Base-by-base conservation (phyloP, 2,888 invertebrate genomes). In the Hemistola chrysoprasaria region DNA sequence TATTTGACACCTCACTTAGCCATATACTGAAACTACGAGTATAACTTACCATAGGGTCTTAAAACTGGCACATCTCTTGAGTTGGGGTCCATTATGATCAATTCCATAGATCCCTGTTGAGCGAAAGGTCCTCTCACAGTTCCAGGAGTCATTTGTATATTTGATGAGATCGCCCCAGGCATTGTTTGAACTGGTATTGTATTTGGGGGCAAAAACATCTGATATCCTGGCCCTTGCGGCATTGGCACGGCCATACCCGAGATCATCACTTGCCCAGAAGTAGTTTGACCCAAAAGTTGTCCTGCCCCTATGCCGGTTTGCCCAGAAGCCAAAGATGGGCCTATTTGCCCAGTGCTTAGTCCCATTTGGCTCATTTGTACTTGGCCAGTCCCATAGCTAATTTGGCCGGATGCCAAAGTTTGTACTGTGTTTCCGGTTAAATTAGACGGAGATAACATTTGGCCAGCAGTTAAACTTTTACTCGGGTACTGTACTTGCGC, bases 31-130 rank as follows among this genome's bases (percentile, higher is more conserved):
- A 8, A 36, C n/a, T n/a, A n/a, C n/a, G n/a, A n/a, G n/a, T n/a
- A n/a, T n/a, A n/a, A n/a, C 45, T 49, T 31, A 49, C 49, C 39
- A 24, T 32, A 8, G n/a, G 49, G 26, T 34, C 35, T 39, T 27
- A 45, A 24, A 30, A 45, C 31, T 4, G 46, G 41, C 27, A 41
- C 30, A n/a, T 40, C 40, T 9, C 11, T 41, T 4, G 44, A 43
- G 11, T 55, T 48, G 1, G 37, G 40, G 11, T 55, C 55, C 35
- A 47, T 30, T 21, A 52, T 40, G n/a, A 52, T 39, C 11, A 50
- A 40, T 20, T 55, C 55, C 30, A 44, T 42, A 5, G 55, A 55
- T 8, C 26, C 36, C 32, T 52, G 55, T 6, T 34, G 10, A 5
- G 11, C 30, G 10, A 40, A 10, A 8, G 26, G 10, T 3, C 34